These are phyloP conservation scores for Cremastobaeus sp. DNA, from an alignment of 2,888 invertebrate species.

Conservation along the genomic window DNA sequence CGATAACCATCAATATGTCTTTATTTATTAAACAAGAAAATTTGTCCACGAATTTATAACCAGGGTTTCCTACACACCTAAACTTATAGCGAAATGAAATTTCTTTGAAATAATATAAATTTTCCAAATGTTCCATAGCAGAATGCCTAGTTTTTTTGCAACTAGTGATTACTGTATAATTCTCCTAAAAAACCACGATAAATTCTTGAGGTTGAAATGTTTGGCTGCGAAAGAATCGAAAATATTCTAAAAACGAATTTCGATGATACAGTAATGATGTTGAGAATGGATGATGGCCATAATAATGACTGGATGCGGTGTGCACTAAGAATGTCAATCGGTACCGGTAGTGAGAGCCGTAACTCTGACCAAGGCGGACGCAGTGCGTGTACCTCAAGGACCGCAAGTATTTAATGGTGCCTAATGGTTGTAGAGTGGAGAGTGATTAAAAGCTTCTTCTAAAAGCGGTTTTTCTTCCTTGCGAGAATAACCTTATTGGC, in stretches of 20 bases:
- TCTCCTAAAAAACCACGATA: no score
- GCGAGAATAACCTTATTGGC: slow-evolving; percentile 66
- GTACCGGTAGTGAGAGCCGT: slow-evolving; percentile 37
- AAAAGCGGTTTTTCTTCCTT: slow-evolving; percentile 65
- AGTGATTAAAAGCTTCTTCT: slow-evolving; percentile 65
- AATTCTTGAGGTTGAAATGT: no score
- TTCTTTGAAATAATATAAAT: no score
- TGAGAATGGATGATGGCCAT: slow-evolving; percentile 42
- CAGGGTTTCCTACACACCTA: no score
- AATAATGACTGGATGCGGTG: slow-evolving; percentile 53
- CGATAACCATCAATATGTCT: no score
- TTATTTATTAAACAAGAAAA: no score
- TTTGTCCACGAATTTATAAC: no score
- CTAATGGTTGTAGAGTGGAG: slow-evolving; percentile 67
- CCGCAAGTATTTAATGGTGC: slow-evolving; percentile 69
- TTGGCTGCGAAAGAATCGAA: background rate
- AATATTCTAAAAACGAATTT: slow-evolving; percentile 41
- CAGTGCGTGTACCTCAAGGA: slow-evolving; percentile 66
- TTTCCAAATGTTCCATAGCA: no score
- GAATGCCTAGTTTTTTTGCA: no score
- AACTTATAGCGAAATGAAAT: no score
- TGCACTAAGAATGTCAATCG: slow-evolving; percentile 56
- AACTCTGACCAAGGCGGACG: slow-evolving; percentile 65
- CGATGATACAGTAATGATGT: slow-evolving; percentile 38
- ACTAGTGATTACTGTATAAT: no score